These are phyloP conservation scores for Rhinolophus sinicus DNA, from an alignment of 2,113 vertebrate genomes.

Conservation along the genomic window DNA sequence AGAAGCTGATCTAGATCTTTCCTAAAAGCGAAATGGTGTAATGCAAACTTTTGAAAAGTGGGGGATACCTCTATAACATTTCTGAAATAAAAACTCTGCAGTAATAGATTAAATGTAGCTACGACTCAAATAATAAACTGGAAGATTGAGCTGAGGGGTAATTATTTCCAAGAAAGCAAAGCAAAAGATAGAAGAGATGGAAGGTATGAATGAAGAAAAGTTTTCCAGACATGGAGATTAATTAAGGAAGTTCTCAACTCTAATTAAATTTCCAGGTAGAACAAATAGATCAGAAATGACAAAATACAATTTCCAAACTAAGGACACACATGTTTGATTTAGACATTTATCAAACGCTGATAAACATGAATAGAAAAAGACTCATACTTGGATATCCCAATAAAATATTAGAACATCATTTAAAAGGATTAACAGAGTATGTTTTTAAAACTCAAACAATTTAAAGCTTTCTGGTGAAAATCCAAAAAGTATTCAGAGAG, in stretches of 20 bases:
- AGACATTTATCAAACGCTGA: neutral
- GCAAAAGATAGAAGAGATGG: neutral
- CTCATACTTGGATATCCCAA: neutral
- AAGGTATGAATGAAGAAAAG: neutral
- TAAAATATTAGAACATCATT: conserved; percentile 22
- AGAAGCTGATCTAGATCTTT: neutral
- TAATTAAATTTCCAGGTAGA: neutral
- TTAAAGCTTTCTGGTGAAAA: conserved; percentile 21
- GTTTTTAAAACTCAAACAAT: neutral
- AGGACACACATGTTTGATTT: neutral
- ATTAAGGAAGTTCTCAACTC: neutral
- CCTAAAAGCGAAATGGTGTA: neutral
- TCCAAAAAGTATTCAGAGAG: neutral
- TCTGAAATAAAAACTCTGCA: neutral
- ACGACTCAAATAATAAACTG: neutral
- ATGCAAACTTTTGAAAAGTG: neutral
- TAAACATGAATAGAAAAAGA: neutral
- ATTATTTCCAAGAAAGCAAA: neutral
- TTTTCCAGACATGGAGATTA: neutral
- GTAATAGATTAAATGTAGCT: neutral
- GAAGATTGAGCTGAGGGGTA: neutral
- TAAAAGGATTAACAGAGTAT: neutral
- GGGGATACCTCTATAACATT: neutral
- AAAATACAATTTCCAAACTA: neutral
- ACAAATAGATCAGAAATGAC: neutral